Evolutionary conservation across 1,140 invertebrate genomes (phyloP), one percentile per base, ranked within the genome.

Genomic region (Orchestia grillus): DNA sequence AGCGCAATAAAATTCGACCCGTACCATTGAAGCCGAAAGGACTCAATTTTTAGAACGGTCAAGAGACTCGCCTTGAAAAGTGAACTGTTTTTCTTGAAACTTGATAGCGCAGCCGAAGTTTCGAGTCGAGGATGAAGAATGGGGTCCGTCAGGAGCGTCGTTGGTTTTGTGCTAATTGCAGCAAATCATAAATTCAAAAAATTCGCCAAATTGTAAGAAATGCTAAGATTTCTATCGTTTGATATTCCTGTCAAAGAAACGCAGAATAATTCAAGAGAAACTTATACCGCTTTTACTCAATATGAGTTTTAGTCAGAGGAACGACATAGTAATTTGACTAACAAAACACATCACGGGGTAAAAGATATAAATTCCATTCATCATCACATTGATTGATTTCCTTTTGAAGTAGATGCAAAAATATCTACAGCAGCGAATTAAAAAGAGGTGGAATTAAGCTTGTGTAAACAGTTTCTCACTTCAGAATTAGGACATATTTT

Each of bases 61-160:
- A 28, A 42, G 88, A 42, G 88, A 47, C 43, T 47, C 8, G 44
- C 44, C 44, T 45, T 94, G 92, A 45, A 94, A 94, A 44, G 44
- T 45, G 92, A 94, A 94, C 92, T 45, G 92, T 45, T 94, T 94
- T 94, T 94, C 92, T 45, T 45, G 40, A 47, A n/a, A 44, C n/a
- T 19, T 90, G 88, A 90, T 6, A 41, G 41, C 1, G 11, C 42
- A 36, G 88, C 3, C 42, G n/a, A 23, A 90, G 88, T 42, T 41
- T 41, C 88, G 88, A 44, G 62, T 19, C 1, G 28, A 77, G 47
- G 62, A 1, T 77, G 62, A 36, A 77, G 1, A 77, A 15, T 77
- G 62, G 47, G 62, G 62, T 77, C 62, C 28, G 3, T 77, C 62
- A 77, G 15, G 28, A 77, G 36, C 62, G 28, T 36, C 36, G 11